A percentile compares a stretch with the other conserved stretches of the same genome.
Evolutionary conservation across 2,888 invertebrate species (phyloP).

Genomic region (Parnassius apollo): DNA sequence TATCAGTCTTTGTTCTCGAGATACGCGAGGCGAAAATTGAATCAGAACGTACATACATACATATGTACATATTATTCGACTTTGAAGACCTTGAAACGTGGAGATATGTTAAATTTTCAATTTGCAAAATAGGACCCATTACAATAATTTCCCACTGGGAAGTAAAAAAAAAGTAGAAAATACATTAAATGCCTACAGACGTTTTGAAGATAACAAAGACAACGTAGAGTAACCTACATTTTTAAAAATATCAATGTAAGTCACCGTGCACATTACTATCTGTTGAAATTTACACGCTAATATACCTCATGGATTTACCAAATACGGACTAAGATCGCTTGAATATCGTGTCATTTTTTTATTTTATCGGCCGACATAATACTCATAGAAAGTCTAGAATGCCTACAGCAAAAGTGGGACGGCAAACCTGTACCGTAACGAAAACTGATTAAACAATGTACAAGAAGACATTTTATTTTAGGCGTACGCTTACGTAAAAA

Average conservation of each 20-base stretch:
- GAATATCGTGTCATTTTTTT: constrained; percentile 5
- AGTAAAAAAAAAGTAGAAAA: background rate
- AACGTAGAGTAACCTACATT: constrained; percentile 15
- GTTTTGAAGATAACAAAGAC: background rate
- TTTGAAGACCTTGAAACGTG: too few relatives aligned
- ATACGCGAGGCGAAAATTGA: too few relatives aligned
- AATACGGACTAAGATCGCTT: constrained; percentile 14
- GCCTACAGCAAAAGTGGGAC: constrained; percentile 14
- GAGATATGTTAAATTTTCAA: too few relatives aligned
- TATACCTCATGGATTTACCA: background rate
- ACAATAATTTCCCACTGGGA: too few relatives aligned
- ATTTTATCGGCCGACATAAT: constrained; percentile 8
- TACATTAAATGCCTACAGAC: background rate
- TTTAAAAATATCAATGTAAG: constrained; percentile 8
- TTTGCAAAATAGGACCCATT: too few relatives aligned
- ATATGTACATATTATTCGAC: too few relatives aligned
- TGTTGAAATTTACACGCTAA: background rate
- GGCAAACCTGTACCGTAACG: constrained; percentile 15
- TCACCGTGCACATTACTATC: constrained; percentile 9
- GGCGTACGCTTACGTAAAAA: background rate
- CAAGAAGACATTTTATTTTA: constrained; percentile 7
- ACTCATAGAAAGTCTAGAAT: constrained; percentile 23
- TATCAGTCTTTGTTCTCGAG: too few relatives aligned
- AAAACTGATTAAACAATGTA: constrained; percentile 15
- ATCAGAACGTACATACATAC: too few relatives aligned